These are phyloP conservation scores for Drosophila pegasa DNA, from an alignment of 2,888 invertebrate species.

Conservation along the genomic window DNA sequence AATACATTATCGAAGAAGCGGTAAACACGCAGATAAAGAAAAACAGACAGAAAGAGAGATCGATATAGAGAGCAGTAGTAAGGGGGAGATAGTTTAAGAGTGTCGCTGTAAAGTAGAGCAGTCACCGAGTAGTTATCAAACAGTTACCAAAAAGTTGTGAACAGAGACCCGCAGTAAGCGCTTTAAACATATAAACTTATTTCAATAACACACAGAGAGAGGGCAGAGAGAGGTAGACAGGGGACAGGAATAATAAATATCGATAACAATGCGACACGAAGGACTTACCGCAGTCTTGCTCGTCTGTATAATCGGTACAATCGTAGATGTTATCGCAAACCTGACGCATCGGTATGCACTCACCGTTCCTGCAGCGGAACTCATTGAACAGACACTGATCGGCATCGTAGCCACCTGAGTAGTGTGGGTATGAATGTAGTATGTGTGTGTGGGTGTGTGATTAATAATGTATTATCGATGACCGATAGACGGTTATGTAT, in stretches of 20 bases:
- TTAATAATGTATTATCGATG: constrained; percentile 30
- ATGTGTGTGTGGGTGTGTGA: constrained; percentile 13
- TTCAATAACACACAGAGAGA: neutral
- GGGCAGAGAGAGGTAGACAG: neutral
- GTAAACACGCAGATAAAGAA: constrained; percentile 10
- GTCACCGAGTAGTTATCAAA: constrained; percentile 38
- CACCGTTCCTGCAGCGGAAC: constrained; percentile 89
- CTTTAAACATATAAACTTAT: constrained; percentile 23
- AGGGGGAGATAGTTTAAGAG: constrained; percentile 1
- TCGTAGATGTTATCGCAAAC: constrained; percentile 89
- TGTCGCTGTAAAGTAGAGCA: constrained; percentile 14
- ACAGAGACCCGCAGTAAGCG: constrained; percentile 36
- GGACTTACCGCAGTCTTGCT: constrained; percentile 91
- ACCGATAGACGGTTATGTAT: constrained; percentile 15
- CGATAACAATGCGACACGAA: constrained; percentile 28
- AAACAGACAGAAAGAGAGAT: constrained; percentile 9
- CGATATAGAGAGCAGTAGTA: neutral
- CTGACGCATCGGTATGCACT: constrained; percentile 86
- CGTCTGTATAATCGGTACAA: constrained; percentile 91
- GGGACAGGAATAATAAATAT: constrained; percentile 17
- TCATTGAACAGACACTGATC: constrained; percentile 84
- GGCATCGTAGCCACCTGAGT: constrained; percentile 71
- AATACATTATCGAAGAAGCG: constrained; percentile 13
- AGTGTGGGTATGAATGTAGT: constrained; percentile 14
- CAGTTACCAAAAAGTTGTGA: constrained; percentile 11